Percentiles rank a stretch among this genome's conserved stretches.
Evolutionary conservation across 1,140 invertebrate genomes (phyloP).

Genomic region (Sarcophaga bullata): DNA sequence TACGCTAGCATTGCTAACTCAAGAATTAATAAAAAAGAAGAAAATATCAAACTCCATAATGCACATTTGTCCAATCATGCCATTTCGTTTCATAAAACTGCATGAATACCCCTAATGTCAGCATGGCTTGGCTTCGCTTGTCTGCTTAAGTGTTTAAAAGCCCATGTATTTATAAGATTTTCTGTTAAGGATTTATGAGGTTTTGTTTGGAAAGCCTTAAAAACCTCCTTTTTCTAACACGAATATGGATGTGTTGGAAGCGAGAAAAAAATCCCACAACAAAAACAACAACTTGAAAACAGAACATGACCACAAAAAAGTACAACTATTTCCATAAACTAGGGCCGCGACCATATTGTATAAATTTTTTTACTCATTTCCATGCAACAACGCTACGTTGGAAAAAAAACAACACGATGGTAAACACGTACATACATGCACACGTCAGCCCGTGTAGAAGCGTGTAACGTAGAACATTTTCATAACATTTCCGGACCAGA

Average conservation of each 20-base stretch:
- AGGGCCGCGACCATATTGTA: too few species aligned
- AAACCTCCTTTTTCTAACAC: background rate
- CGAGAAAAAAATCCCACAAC: too few species aligned
- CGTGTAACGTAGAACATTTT: background rate
- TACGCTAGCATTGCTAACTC: too few species aligned
- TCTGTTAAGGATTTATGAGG: slow-evolving; percentile 6
- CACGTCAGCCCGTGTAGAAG: background rate
- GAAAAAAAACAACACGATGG: too few species aligned
- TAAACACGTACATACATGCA: background rate
- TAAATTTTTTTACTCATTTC: too few species aligned
- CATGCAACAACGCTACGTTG: too few species aligned
- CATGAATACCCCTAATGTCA: background rate
- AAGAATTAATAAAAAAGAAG: too few species aligned
- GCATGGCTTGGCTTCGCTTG: background rate
- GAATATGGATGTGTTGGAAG: background rate
- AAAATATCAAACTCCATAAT: too few species aligned
- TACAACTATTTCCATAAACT: too few species aligned
- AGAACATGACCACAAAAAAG: too few species aligned
- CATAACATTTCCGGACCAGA: slow-evolving; percentile 20
- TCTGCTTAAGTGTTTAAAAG: background rate
- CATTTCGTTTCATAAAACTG: background rate
- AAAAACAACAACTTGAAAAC: too few species aligned
- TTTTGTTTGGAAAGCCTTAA: background rate
- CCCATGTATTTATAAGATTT: background rate
- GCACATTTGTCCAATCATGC: too few species aligned